phyloP scores from a whole-genome alignment of 2,888 invertebrate genomes.

The Microdon myrmicae region DNA sequence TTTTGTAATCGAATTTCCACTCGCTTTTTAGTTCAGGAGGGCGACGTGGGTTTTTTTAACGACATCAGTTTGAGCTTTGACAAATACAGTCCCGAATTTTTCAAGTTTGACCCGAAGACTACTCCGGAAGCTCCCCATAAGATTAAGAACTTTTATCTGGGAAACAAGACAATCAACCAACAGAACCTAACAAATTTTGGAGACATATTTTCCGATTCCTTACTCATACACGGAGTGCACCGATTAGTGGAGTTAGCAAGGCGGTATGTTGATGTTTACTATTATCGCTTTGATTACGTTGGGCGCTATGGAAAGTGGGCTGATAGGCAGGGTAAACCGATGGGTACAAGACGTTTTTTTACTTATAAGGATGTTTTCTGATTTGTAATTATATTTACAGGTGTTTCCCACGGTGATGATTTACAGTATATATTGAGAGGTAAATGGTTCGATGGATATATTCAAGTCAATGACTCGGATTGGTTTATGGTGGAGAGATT shows the following conservation, averaged over 20 bases:
- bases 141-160: slow-evolving; percentile 53
- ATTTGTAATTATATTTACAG: slow-evolving; percentile 18
- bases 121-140: background rate
- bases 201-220: slow-evolving; percentile 70
- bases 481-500: slow-evolving; percentile 64
- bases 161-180: slow-evolving; percentile 16
- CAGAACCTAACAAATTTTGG: slow-evolving; percentile 54
- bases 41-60: slow-evolving; percentile 54
- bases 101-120: slow-evolving; percentile 63
- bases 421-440: slow-evolving; percentile 58
- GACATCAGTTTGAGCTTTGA: slow-evolving; percentile 57
- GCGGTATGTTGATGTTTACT: slow-evolving; percentile 70
- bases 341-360: slow-evolving; percentile 50
- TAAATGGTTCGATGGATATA: slow-evolving; percentile 56
- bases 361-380: background rate
- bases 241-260: slow-evolving; percentile 71
- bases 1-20: background rate
- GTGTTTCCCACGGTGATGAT: slow-evolving; percentile 59
- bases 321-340: slow-evolving; percentile 64
- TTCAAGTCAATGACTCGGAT: slow-evolving; percentile 61
- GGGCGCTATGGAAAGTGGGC: slow-evolving; percentile 70
- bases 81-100: slow-evolving; percentile 60
- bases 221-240: slow-evolving; percentile 71
- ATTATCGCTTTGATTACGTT: slow-evolving; percentile 71
- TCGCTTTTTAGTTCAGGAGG: slow-evolving; percentile 50